Evolutionary conservation across 1,140 invertebrate species (phyloP).

Genomic region (Archegozetes longisetosus): DNA sequence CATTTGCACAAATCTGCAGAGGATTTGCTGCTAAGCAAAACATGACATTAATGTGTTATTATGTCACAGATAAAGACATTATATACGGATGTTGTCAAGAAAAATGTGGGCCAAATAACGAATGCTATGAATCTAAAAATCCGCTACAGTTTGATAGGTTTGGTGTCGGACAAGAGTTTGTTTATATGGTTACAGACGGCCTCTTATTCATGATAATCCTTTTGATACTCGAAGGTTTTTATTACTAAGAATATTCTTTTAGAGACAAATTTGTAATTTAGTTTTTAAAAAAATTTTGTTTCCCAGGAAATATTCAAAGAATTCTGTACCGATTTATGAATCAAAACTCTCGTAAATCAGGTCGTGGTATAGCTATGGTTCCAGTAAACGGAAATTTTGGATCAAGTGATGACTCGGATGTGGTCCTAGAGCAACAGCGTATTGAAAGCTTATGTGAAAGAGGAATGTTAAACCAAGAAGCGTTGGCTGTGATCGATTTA

Average conservation of each 20-base stretch:
- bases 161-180: background rate
- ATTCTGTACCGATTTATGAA: background rate
- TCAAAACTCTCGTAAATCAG: background rate
- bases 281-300: background rate
- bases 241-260: background rate
- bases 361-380: background rate
- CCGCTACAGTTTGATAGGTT: background rate
- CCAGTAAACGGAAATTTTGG: background rate
- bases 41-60: background rate
- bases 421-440: constrained; percentile 1
- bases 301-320: background rate
- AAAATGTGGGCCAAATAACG: background rate
- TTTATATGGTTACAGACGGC: background rate
- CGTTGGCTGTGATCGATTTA: constrained; percentile 16
- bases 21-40: background rate
- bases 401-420: constrained; percentile 11
- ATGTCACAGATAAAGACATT: background rate
- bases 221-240: background rate
- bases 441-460: background rate
- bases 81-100: constrained; percentile 5
- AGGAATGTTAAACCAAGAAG: constrained; percentile 6
- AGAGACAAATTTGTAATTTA: background rate
- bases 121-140: background rate
- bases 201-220: background rate
- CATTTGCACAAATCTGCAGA: background rate